Base-by-base conservation (phyloP, 2,888 invertebrate genomes). In the Epinotia bilunana region DNA sequence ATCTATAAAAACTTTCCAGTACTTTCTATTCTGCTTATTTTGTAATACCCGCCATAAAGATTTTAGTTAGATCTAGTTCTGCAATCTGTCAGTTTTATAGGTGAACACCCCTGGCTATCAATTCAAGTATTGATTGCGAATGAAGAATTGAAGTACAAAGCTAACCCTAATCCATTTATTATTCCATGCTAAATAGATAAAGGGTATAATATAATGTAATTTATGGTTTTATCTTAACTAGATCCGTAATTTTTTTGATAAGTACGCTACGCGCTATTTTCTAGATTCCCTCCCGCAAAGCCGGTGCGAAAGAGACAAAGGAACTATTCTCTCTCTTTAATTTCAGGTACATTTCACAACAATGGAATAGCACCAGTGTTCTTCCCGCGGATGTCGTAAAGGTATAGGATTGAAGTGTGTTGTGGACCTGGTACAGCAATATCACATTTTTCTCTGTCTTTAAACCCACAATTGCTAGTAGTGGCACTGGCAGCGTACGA, bases 211-310 rank as follows among this genome's bases (percentile, higher is more conserved):
- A 20, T 20, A 5, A 1, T 20, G 18, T 74, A 33, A 74, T 74
- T 70, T 74, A 74, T 71, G 64, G 49, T 70, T 65, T 60, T 74
- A 74, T 74, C 71, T 71, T 74, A 43, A 58, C 60, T n/a, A 28
- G 49, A 70, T 74, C 49, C 16, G 39, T 55, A 5, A 57, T 2
- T 23, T 13, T 5, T 53, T 16, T 12, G 33, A 33, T 53, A 33
- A 49, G 55, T 11, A 65, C 39, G 39, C 39, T 39, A 39, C 7
- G 39, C 39, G 39, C 39, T 9, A 39, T 39, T 39, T 9, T 39
- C 39, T 39, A 39, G 18, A 7, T 13, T 60, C 33, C 5, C 23
- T 60, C 33, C 5, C 6, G n/a, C 61, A 57, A 18, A 20, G 13
- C 55, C 33, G 6, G 2, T 6, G 33, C 33, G 33, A 33, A 33